Conservation (phyloP, 2,113 vertebrate genomes). For the Hemicordylus capensis region DNA sequence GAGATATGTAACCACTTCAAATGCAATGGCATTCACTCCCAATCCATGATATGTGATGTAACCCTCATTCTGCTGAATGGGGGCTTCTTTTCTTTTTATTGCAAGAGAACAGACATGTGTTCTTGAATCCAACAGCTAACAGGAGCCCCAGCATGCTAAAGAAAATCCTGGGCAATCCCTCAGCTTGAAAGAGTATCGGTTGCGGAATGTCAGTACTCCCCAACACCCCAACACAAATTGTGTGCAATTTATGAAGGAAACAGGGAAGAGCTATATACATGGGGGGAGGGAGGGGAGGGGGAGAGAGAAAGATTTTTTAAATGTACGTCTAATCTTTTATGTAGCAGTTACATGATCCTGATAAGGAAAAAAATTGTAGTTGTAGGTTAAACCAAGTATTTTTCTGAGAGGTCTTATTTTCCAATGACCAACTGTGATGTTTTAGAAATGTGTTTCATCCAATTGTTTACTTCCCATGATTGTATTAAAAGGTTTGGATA, state of each 20-base stretch:
- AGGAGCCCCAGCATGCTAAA: background rate
- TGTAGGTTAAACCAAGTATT: slow-evolving; percentile 37
- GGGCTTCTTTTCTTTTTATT: background rate
- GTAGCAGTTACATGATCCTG: slow-evolving; percentile 39
- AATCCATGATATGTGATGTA: background rate
- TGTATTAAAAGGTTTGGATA: slow-evolving; percentile 56
- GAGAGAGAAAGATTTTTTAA: slow-evolving; percentile 18
- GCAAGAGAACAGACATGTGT: background rate
- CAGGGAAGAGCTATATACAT: background rate
- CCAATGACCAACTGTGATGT: slow-evolving; percentile 21
- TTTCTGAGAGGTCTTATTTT: slow-evolving; percentile 46
- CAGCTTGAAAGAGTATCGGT: background rate
- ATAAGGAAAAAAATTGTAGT: slow-evolving; percentile 20
- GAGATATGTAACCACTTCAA: no score
- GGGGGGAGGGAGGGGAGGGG: no score
- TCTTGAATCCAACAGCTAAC: background rate
- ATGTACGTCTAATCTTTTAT: slow-evolving; percentile 29
- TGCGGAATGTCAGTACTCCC: no score
- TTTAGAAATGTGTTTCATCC: slow-evolving; percentile 49
- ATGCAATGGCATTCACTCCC: background rate
- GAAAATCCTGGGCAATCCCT: background rate
- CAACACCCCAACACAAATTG: background rate
- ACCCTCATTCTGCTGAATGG: background rate
- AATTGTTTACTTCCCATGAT: slow-evolving; percentile 48
- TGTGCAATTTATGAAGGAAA: slow-evolving; percentile 1